Evolutionary conservation across 2,113 vertebrate genomes (phyloP).

Genomic region (Chaenocephalus aceratus): DNA sequence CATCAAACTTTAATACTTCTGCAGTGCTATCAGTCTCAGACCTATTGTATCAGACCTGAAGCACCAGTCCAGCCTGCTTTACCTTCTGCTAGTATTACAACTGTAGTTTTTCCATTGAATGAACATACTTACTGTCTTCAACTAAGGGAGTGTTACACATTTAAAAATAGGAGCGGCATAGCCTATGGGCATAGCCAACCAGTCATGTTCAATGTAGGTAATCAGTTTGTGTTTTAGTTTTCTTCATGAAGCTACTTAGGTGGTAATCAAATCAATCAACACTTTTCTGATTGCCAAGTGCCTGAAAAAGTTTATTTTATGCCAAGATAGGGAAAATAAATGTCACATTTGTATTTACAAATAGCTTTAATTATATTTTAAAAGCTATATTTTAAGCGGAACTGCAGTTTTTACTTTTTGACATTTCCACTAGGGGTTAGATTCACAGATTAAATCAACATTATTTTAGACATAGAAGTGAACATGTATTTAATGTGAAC

Average conservation of each 20-base stretch:
- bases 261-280: neutral
- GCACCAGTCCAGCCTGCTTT: neutral
- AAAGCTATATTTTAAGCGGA: too few species aligned
- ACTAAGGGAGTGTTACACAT: neutral
- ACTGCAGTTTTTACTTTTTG: too few species aligned
- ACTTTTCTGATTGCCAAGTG: neutral
- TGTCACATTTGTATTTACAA: neutral
- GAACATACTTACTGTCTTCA: too few species aligned
- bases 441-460: neutral
- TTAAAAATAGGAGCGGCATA: neutral
- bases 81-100: neutral
- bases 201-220: too few species aligned
- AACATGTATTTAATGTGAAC: neutral
- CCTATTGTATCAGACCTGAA: neutral
- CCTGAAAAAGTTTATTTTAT: neutral
- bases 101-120: neutral
- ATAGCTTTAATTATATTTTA: too few species aligned
- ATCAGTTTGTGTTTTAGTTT: neutral
- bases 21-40: neutral
- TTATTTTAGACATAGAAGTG: neutral
- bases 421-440: too few species aligned
- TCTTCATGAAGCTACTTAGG: too few species aligned
- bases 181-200: neutral
- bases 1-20: neutral
- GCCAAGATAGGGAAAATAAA: neutral